Percentiles rank a stretch among this genome's conserved stretches.
Conservation (phyloP, 1,140 invertebrate genomes). For the Oscheius sp. region DNA sequence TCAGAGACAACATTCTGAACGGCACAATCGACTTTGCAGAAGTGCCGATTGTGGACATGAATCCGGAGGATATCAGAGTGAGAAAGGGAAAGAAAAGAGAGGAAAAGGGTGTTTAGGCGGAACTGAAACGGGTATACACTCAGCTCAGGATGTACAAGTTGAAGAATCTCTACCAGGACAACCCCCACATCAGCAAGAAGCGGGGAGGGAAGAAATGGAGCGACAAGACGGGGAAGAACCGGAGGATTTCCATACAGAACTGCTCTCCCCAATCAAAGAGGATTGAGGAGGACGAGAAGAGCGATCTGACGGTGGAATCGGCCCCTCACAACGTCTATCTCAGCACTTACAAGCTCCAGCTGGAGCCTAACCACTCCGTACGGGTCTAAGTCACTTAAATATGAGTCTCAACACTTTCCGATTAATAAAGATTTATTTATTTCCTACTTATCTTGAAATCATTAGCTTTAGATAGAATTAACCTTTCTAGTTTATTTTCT, state of each 20-base stretch:
- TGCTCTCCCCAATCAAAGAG: conserved; percentile 50
- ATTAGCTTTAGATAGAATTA: no score
- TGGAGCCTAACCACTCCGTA: conserved; percentile 51
- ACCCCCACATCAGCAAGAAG: conserved; percentile 88
- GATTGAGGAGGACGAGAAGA: conserved; percentile 57
- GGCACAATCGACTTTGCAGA: conserved; percentile 80
- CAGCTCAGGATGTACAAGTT: conserved; percentile 73
- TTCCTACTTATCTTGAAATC: no score
- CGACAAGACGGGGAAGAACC: conserved; percentile 73
- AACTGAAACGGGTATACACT: conserved; percentile 85
- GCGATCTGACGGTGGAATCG: conserved; percentile 60
- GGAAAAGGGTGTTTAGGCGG: conserved; percentile 67
- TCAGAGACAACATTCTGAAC: conserved; percentile 72
- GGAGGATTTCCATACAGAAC: conserved; percentile 50
- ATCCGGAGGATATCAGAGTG: conserved; percentile 81
- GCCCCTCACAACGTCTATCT: conserved; percentile 57
- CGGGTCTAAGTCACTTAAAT: conserved; percentile 50
- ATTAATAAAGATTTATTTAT: no score
- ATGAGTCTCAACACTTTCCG: conserved; percentile 12
- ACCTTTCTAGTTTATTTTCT: no score
- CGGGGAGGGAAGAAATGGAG: conserved; percentile 85
- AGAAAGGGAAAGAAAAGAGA: not conserved
- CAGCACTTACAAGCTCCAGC: conserved; percentile 55
- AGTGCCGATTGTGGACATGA: conserved; percentile 80
- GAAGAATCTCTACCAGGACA: conserved; percentile 84